Evolutionary conservation across 2,113 vertebrate species (phyloP), one percentile per base, ranked within the genome.

Genomic region (Hippopotamus amphibius): DNA sequence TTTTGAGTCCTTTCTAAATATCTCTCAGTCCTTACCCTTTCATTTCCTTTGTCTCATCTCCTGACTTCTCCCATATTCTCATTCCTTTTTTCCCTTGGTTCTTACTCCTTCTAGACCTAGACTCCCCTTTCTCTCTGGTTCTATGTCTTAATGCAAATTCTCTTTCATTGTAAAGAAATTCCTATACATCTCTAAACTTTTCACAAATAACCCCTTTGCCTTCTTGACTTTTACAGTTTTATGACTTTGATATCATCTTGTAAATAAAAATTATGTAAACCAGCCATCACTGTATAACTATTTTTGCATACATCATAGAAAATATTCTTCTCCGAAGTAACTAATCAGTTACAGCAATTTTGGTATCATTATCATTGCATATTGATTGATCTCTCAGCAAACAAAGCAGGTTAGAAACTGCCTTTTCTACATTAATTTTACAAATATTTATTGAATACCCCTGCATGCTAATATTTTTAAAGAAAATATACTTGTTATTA

Each of bases 401-500:
- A 91, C 46, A 96, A 79, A 91, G 50, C n/a, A 77, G 30, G 72
- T 86, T 83, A 84, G 69, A 66, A 80, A 43, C 43, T 77, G 55
- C 22, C 53, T 88, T 95, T 90, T 76, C 83, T 77, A 66, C 30
- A n/a, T 88, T 94, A 84, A 91, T 76, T 94, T 92, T 88, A 50
- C 53, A 91, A 72, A 95, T 94, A 91, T 85, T 65, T 90, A 84
- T 90, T 81, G 24, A 90, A 61, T 4, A 86, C 22, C 13, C 37
- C 33, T 48, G 33, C 10, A 55, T 80, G 22, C 46, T 74, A 93
- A 85, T 86, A 80, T 93, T 85, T 92, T 65, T 61, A 19, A 90
- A 82, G 71, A 94, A 94, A 93, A 93, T 79, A 89, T 69, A 92
- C 26, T 72, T 72, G 48, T 88, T 87, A 93, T 69, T 97, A 90